phyloP scores from a whole-genome alignment of 2,797 vertebrate genomes.

The Morus bassanus region DNA sequence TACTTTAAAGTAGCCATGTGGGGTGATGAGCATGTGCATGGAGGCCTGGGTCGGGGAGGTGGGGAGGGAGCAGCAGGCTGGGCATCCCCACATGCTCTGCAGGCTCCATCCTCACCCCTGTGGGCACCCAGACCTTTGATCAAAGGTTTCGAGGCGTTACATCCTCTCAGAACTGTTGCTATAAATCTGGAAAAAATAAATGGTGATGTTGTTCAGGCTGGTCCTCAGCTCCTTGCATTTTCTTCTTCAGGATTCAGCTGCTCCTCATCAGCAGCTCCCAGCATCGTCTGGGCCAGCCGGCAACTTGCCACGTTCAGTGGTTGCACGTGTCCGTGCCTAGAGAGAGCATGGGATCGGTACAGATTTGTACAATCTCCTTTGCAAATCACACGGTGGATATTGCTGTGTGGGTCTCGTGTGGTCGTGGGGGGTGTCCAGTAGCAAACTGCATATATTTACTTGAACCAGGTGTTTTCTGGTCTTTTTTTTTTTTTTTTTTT shows the following conservation, averaged over 20 bases:
- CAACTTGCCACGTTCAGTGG: fast-evolving
- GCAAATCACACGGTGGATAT: fast-evolving
- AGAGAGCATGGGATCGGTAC: fast-evolving
- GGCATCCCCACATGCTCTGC: neutral
- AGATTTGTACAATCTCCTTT: neutral
- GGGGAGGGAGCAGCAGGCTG: neutral
- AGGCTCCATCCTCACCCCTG: neutral
- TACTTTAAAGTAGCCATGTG: neutral
- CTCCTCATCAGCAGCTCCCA: neutral
- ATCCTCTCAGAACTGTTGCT: neutral
- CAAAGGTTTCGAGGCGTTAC: neutral
- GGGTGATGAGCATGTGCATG: neutral
- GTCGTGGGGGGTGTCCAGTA: neutral
- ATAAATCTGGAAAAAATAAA: neutral
- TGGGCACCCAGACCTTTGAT: neutral
- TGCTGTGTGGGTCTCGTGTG: neutral
- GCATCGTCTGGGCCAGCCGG: neutral
- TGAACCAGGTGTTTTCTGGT: neutral
- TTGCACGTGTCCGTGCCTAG: neutral
- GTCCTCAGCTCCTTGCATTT: neutral
- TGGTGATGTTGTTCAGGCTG: neutral
- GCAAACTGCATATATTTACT: neutral
- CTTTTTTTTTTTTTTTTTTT: neutral
- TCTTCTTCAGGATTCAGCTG: neutral
- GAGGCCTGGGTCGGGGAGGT: neutral